Conservation (phyloP, 2,888 invertebrate species). For the Drosophila cracens region DNA sequence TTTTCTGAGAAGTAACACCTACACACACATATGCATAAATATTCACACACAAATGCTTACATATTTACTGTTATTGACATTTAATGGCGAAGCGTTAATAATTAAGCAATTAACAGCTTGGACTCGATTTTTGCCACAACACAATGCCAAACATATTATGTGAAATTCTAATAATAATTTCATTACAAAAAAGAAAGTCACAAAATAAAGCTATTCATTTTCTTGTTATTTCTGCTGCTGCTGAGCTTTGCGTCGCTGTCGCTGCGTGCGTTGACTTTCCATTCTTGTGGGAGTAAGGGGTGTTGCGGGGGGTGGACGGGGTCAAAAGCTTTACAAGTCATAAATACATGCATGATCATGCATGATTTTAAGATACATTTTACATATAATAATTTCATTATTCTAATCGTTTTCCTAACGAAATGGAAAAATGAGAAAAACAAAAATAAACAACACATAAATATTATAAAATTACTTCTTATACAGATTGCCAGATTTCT, state of each 20-base stretch:
- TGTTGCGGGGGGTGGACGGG: background rate
- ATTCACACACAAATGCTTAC: background rate
- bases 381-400: constrained; percentile 48
- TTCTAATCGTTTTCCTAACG: constrained; percentile 47
- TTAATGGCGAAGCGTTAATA: constrained; percentile 32
- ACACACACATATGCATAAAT: background rate
- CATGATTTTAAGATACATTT: background rate
- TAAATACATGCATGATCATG: constrained; percentile 15
- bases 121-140: constrained; percentile 28
- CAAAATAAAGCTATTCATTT: constrained; percentile 37
- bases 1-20: background rate
- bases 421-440: constrained; percentile 42
- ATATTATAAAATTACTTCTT: constrained; percentile 23
- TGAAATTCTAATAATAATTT: constrained; percentile 73
- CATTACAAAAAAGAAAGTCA: constrained; percentile 71
- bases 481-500: constrained; percentile 56
- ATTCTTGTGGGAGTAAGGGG: constrained; percentile 42
- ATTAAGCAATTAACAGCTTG: constrained; percentile 32
- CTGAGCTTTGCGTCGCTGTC: constrained; percentile 48
- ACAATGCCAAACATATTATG: constrained; percentile 48
- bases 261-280: constrained; percentile 76
- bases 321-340: constrained; percentile 22
- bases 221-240: constrained; percentile 34
- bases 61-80: constrained; percentile 4
- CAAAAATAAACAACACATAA: constrained; percentile 37